These are phyloP conservation scores for Apocrypta bakeri DNA, from an alignment of 1,140 invertebrate species.

Conservation along the genomic window DNA sequence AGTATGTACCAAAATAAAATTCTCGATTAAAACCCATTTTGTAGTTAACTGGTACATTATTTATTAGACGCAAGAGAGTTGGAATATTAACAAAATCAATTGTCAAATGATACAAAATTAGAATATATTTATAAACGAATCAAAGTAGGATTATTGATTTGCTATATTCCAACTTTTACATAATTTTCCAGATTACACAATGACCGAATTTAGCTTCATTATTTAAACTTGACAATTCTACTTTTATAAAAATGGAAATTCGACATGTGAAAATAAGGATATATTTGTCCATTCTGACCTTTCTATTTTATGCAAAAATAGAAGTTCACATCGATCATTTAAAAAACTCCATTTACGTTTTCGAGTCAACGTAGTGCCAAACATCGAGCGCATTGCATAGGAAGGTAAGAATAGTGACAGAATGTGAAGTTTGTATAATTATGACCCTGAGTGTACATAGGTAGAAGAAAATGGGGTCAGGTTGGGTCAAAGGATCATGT, in stretches of 20 bases:
- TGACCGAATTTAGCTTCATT: slow-evolving; percentile 49
- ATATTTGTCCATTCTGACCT: slow-evolving; percentile 65
- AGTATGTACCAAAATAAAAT: slow-evolving; percentile 38
- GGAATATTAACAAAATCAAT: slow-evolving; percentile 45
- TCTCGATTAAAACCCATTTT: slow-evolving; percentile 27
- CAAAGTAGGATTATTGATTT: slow-evolving; percentile 52
- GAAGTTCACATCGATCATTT: slow-evolving; percentile 29
- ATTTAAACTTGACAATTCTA: slow-evolving; percentile 53
- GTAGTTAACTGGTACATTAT: slow-evolving; percentile 38
- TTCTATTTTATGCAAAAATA: slow-evolving; percentile 62
- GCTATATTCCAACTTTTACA: slow-evolving; percentile 72
- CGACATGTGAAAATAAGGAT: slow-evolving; percentile 65
- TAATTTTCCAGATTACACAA: slow-evolving; percentile 62
- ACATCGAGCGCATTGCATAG: slow-evolving; percentile 49
- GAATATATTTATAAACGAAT: slow-evolving; percentile 25
- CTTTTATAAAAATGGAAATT: slow-evolving; percentile 53
- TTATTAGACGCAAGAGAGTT: slow-evolving; percentile 41
- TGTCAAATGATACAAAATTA: slow-evolving; percentile 28
- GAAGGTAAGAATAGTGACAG: slow-evolving; percentile 68
- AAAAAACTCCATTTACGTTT: slow-evolving; percentile 30
- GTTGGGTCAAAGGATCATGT: slow-evolving; percentile 70
- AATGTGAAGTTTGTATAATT: slow-evolving; percentile 65
- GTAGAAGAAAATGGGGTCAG: slow-evolving; percentile 70
- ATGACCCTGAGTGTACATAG: slow-evolving; percentile 63
- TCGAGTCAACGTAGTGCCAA: slow-evolving; percentile 12